phyloP scores from a whole-genome alignment of 2,888 invertebrate species.

The Shargacucullia verbasci region DNA sequence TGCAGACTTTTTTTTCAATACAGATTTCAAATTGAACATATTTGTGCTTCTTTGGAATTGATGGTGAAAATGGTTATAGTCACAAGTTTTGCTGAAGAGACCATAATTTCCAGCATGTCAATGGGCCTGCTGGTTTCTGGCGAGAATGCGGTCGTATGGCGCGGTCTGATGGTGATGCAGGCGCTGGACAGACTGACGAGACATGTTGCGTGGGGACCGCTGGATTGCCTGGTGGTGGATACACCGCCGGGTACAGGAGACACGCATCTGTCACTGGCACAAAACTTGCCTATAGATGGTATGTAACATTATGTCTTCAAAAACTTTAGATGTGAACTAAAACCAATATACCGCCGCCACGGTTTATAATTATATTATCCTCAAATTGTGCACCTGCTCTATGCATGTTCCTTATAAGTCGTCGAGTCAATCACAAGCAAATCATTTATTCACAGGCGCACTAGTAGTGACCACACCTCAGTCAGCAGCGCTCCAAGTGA shows the following conservation, averaged over 20 bases:
- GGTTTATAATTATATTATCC: no score
- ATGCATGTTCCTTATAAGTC: no score
- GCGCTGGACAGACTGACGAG: constrained; percentile 95
- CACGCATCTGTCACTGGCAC: constrained; percentile 96
- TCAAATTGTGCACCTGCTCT: no score
- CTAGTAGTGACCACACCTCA: constrained; percentile 98
- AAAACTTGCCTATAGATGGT: constrained; percentile 96
- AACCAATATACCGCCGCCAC: no score
- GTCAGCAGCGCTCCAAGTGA: constrained; percentile 95
- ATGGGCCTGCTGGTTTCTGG: constrained; percentile 97
- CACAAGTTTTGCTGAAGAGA: no score
- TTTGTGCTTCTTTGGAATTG: no score
- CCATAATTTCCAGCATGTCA: constrained; percentile 92
- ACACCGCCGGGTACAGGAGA: constrained; percentile 99
- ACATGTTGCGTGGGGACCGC: constrained; percentile 96
- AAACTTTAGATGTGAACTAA: no score
- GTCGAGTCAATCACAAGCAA: no score
- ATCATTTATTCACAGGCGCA: constrained; percentile 88
- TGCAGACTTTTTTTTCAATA: no score
- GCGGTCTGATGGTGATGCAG: constrained; percentile 99
- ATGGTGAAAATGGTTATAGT: no score
- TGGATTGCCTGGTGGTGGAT: constrained; percentile 97
- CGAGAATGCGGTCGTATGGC: constrained; percentile 96
- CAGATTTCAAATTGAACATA: no score
- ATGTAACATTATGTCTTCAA: no score